Base-by-base conservation (phyloP, 2,113 vertebrate species). In the Anser cygnoides region DNA sequence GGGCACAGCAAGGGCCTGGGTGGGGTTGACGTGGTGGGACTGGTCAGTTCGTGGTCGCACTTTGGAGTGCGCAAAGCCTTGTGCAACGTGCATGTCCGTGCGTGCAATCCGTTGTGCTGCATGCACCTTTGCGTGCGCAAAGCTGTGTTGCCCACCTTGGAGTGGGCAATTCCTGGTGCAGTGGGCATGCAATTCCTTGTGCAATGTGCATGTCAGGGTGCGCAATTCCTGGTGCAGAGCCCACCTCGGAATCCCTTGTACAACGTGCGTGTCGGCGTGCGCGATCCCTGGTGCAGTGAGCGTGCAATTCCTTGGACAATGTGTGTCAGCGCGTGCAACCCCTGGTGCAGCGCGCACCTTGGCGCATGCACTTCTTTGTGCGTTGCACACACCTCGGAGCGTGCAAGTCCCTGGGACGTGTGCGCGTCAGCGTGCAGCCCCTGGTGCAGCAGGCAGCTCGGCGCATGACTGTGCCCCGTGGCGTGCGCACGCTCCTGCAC, bases 141-240 rank as follows among this genome's bases (percentile, higher is more conserved):
- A 14, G 44, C 31, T 8, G 7, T 8, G 1, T 7, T 26, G 23
- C 14, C 25, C 4, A 5, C 16, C 33, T 29, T 5, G 9, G 9
- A 11, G 18, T 4, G 4, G 7, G 39, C 21, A 8, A 13, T 29
- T 10, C 20, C 20, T 5, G 2, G 8, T n/a, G 68, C 39, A 14
- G 3, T 4, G 2, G 0, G 2, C 6, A 35, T 35, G 0, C 0
- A 26, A 8, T 16, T 25, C 65, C 14, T 16, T 10, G 43, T 11
- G 29, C 66, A 46, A 11, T 3, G 28, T 33, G 65, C 13, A n/a
- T 11, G 8, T 23, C 13, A 15, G 12, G 4, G 33, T 1, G 4
- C 3, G 2, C 1, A 11, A 31, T 46, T 19, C 71, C 33, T 1
- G 2, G 2, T 13, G 8, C 19, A 9, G 5, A 0, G 9, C 3